These are phyloP conservation scores for Exephanes ischioxanthus DNA, from an alignment of 2,888 invertebrate genomes.

Conservation along the genomic window DNA sequence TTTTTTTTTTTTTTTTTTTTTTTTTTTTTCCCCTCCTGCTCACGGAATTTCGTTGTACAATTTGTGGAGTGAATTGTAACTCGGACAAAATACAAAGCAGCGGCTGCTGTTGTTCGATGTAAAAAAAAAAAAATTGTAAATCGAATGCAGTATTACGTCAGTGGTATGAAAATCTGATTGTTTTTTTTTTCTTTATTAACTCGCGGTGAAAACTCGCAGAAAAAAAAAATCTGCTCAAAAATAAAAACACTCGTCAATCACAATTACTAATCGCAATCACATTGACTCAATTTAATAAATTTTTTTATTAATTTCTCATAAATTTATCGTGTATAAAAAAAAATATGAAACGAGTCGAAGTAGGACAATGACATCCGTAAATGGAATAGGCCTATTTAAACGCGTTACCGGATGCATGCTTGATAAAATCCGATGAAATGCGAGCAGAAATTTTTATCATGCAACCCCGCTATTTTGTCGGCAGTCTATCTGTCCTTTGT, in stretches of 20 bases:
- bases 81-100: neutral
- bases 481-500: slow-evolving; percentile 13
- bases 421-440: slow-evolving; percentile 6
- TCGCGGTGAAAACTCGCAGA: neutral
- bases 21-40: neutral
- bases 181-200: neutral
- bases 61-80: neutral
- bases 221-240: neutral
- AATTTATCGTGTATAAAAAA: no score
- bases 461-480: neutral
- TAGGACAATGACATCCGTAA: no score
- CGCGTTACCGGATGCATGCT: neutral
- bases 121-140: neutral
- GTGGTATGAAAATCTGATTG: neutral
- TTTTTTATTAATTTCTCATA: no score
- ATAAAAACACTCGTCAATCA: no score
- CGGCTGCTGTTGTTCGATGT: neutral
- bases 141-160: neutral
- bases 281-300: no score
- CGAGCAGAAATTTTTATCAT: slow-evolving; percentile 9
- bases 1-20: neutral
- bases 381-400: neutral
- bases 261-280: no score
- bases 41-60: neutral
- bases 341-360: no score